A percentile compares a stretch with the other conserved stretches of the same genome.
Conservation (phyloP, 2,888 invertebrate species). For the Ophioninae sp. region DNA sequence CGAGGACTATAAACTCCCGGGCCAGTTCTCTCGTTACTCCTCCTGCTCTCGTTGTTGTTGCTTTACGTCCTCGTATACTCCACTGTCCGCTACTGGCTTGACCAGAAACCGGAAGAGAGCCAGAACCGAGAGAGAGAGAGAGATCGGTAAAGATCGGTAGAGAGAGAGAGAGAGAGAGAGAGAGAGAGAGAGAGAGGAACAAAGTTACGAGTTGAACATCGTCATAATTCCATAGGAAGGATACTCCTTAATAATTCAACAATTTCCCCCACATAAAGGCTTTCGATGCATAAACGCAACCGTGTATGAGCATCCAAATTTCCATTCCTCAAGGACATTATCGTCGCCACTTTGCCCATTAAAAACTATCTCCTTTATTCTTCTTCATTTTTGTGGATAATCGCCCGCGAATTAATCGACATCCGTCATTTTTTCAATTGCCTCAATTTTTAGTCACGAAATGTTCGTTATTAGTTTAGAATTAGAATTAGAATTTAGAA, state of each 20-base stretch:
- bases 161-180: constrained; percentile 29
- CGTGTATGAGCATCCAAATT: constrained; percentile 10
- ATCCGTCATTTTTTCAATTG: constrained; percentile 33
- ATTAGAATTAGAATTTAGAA: no score
- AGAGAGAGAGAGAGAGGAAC: constrained; percentile 25
- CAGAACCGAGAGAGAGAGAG: no score
- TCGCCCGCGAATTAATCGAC: no score
- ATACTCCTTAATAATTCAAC: constrained; percentile 57
- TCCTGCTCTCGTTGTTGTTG: background rate
- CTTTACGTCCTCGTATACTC: constrained; percentile 8
- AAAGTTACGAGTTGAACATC: constrained; percentile 61
- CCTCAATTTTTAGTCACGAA: constrained; percentile 60
- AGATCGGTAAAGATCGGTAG: background rate
- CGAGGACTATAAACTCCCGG: constrained; percentile 45
- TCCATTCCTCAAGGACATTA: constrained; percentile 11
- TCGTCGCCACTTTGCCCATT: constrained; percentile 2
- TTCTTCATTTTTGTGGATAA: no score
- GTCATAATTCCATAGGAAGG: constrained; percentile 58
- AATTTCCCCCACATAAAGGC: constrained; percentile 28
- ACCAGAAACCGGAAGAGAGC: constrained; percentile 33
- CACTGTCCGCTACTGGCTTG: constrained; percentile 46
- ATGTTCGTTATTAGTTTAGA: constrained; percentile 25
- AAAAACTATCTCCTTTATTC: no score
- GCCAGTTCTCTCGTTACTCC: constrained; percentile 40
- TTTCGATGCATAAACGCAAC: constrained; percentile 54